Evolutionary conservation across 2,888 invertebrate genomes (phyloP).

Genomic region (Camponotus fellah): DNA sequence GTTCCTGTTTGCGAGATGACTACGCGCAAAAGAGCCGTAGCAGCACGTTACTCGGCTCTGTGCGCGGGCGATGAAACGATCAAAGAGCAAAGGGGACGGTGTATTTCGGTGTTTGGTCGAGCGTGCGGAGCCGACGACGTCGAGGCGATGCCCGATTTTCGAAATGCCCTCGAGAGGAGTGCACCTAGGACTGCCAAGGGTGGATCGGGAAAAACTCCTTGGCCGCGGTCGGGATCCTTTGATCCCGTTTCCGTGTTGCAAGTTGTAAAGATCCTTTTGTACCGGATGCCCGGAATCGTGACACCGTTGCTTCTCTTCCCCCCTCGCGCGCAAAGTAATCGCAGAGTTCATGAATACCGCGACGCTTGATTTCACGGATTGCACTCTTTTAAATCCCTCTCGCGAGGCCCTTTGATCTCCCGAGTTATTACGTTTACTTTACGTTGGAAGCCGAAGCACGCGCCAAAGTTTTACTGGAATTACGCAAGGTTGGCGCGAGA

Average conservation of each 20-base stretch:
- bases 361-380: conserved; percentile 43
- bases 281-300: conserved; percentile 27
- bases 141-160: conserved; percentile 33
- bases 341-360: conserved; percentile 6
- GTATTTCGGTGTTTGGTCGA: conserved; percentile 58
- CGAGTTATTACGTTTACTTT: conserved; percentile 53
- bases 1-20: conserved; percentile 65
- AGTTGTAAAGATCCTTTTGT: conserved; percentile 50
- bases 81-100: conserved; percentile 69
- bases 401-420: conserved; percentile 43
- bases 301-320: conserved; percentile 32
- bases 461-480: conserved; percentile 30
- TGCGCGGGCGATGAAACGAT: conserved; percentile 70
- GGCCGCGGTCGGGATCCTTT: conserved; percentile 48
- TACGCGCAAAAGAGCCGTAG: conserved; percentile 54
- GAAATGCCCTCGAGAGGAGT: conserved; percentile 28
- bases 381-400: conserved; percentile 48
- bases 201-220: conserved; percentile 4
- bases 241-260: conserved; percentile 43
- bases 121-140: conserved; percentile 14
- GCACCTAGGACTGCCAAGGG: neutral
- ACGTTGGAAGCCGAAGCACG: conserved; percentile 47
- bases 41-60: conserved; percentile 44
- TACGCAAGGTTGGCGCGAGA: conserved; percentile 16
- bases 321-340: conserved; percentile 19